Evolutionary conservation across 2,797 vertebrate genomes (phyloP).

Genomic region (Pterois miles): DNA sequence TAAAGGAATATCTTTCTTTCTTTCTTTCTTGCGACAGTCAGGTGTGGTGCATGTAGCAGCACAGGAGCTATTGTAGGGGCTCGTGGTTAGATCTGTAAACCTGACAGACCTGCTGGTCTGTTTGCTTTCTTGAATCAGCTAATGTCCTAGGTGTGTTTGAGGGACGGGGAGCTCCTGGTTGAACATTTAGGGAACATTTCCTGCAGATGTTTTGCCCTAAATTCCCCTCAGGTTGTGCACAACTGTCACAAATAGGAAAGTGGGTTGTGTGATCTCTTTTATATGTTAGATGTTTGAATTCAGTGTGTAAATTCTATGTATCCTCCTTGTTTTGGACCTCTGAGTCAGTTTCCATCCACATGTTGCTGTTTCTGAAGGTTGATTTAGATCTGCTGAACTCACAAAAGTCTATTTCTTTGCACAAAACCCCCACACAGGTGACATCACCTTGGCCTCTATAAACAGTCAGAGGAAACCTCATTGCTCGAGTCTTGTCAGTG

Average conservation of each 20-base stretch:
- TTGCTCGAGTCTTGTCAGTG: constrained; percentile 1
- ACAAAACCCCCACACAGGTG: constrained; percentile 19
- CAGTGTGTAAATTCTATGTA: background rate
- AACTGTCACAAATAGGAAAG: background rate
- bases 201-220: background rate
- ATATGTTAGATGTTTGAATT: background rate
- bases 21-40: too few species aligned
- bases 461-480: constrained; percentile 32
- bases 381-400: background rate
- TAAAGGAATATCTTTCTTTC: too few species aligned
- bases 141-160: constrained; percentile 32
- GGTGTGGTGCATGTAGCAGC: constrained; percentile 19
- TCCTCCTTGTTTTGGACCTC: background rate
- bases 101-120: constrained; percentile 51
- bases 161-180: background rate
- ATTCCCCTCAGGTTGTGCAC: background rate
- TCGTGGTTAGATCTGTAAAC: constrained; percentile 34
- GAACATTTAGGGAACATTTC: background rate
- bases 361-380: background rate
- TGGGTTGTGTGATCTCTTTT: background rate
- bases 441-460: constrained; percentile 49
- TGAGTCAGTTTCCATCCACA: background rate
- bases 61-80: background rate
- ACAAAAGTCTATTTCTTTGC: background rate
- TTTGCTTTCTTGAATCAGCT: constrained; percentile 38